Base-by-base conservation (phyloP, 1,140 invertebrate species). In the Dreissena rostriformis region DNA sequence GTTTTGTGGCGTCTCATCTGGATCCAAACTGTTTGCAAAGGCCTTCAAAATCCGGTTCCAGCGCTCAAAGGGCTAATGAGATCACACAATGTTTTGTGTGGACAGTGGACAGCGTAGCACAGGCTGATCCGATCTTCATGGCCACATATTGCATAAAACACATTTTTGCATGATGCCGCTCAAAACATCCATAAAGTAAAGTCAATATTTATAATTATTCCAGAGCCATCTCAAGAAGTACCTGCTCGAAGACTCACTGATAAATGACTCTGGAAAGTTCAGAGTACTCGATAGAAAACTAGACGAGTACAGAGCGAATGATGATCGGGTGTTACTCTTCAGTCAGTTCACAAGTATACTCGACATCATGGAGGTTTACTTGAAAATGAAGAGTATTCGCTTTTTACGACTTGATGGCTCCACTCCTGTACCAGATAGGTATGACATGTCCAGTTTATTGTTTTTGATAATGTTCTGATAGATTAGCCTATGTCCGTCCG, bases 321-420 rank as follows among this genome's bases (percentile, higher is more conserved):
- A 90, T 29, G 88, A 93, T 72, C 80, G 97, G 52, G 96, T 98
- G 51, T 94, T 99, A 68, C 95, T 99, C 67, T 99, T 99, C 94
- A 98, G 97, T 92, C 98, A 99, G 94, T 99, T 98, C 93, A 97
- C 97, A 6, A 97, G 98, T 95, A 95, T 99, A 94, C 94, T 99
- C 90, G 97, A 99, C 93, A 95, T 99, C 83, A 78, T 94, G 55
- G 93, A 94, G 83, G 88, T 90, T 14, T 94, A 90, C 87, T 67
- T 94, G 29, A 90, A 92, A 55, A 55, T 86, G 52, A 87, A 88
- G 67, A 82, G 88, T 6, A 89, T 93, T 87, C 89, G 87, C 39
- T 94, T 90, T 80, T 22, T 93, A 61, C 83, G 94, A 67, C 87
- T 94, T 10, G 94, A 94, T 86, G 94, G 94, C 6, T 86, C 87